These are phyloP conservation scores for Eupithecia insigniata DNA, from an alignment of 2,888 invertebrate genomes.

Conservation along the genomic window DNA sequence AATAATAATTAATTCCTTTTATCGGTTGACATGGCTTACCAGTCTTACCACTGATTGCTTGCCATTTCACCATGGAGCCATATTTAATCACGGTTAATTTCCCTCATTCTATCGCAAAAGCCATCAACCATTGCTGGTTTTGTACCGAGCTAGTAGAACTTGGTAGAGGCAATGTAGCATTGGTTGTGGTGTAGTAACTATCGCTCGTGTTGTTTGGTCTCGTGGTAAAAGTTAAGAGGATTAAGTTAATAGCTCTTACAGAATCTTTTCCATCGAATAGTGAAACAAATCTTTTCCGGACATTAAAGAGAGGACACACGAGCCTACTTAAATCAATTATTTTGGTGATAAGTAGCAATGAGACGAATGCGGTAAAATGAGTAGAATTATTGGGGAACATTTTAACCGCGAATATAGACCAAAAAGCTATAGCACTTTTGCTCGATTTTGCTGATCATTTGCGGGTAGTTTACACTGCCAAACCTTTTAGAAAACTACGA, in stretches of 20 bases:
- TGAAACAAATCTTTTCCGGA: constrained; percentile 67
- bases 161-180: constrained; percentile 13
- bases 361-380: background rate
- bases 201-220: constrained; percentile 13
- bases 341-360: background rate
- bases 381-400: background rate
- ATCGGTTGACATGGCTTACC: constrained; percentile 68
- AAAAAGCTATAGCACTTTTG: background rate
- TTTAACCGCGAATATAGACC: background rate
- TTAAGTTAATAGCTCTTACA: constrained; percentile 74
- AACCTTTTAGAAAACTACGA: background rate
- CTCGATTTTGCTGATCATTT: background rate
- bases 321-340: background rate
- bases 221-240: constrained; percentile 53
- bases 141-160: background rate
- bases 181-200: constrained; percentile 20
- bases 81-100: constrained; percentile 33
- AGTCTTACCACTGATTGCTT: constrained; percentile 68
- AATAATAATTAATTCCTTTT: constrained; percentile 69
- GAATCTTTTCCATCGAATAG: constrained; percentile 71
- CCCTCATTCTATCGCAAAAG: background rate
- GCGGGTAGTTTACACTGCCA: background rate
- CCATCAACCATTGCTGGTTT: constrained; percentile 25
- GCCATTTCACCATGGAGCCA: constrained; percentile 43
- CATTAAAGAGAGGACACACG: constrained; percentile 48